Evolutionary conservation across 1,140 invertebrate genomes (phyloP).

Genomic region (Metaphire vulgaris): DNA sequence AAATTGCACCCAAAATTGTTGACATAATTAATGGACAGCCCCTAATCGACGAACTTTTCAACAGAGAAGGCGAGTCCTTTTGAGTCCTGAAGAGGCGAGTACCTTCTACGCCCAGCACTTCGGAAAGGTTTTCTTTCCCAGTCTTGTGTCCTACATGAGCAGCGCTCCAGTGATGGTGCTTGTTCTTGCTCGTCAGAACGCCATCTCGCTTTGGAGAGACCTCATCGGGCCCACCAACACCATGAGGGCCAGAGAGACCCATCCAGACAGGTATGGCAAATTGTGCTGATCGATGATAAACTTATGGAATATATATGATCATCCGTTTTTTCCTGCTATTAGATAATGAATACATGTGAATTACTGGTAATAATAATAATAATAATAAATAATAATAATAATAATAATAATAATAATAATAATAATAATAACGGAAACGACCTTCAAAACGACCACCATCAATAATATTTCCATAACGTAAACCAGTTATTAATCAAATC

Average conservation of each 20-base stretch:
- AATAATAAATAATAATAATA: neutral
- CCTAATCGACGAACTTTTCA: conserved; percentile 48
- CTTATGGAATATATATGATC: too few species aligned
- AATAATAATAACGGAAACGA: neutral
- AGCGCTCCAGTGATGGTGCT: conserved; percentile 65
- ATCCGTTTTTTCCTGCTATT: too few species aligned
- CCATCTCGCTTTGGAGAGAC: conserved; percentile 64
- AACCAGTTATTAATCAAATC: too few species aligned
- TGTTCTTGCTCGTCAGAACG: conserved; percentile 60
- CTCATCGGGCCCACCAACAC: conserved; percentile 64
- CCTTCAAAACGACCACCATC: too few species aligned
- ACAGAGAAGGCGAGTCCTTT: conserved; percentile 61
- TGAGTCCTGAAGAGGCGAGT: conserved; percentile 72
- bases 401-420: conserved; percentile 1
- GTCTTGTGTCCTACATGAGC: conserved; percentile 69
- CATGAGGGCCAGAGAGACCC: conserved; percentile 62
- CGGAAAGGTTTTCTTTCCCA: conserved; percentile 64
- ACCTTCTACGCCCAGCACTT: conserved; percentile 71
- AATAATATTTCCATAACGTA: too few species aligned
- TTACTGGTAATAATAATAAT: neutral
- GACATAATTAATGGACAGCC: too few species aligned
- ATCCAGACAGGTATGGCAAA: conserved; percentile 56
- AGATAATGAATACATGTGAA: too few species aligned
- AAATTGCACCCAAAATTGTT: too few species aligned
- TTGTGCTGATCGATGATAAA: too few species aligned